A percentile compares a stretch with the other conserved stretches of the same genome.
Evolutionary conservation across 2,888 invertebrate species (phyloP).

Genomic region (Drosophila mimetica): DNA sequence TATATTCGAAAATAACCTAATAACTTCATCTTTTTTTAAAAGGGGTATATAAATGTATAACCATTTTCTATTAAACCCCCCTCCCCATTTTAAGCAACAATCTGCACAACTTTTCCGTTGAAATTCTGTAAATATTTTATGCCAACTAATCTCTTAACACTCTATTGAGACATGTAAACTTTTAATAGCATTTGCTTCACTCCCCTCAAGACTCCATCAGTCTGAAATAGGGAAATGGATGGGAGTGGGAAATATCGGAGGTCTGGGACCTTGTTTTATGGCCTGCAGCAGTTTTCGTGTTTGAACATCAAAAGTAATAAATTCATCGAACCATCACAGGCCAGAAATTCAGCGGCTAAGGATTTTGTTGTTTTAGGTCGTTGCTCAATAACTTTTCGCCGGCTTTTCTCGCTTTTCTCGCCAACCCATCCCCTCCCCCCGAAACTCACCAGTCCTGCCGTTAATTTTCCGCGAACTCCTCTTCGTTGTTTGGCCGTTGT

Average conservation of each 20-base stretch:
- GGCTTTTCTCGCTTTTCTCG: neutral
- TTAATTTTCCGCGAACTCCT: constrained; percentile 53
- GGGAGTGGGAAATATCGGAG: neutral
- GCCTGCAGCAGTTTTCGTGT: constrained; percentile 79
- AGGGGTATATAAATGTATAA: no score
- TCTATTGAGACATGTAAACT: constrained; percentile 80
- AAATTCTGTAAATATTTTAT: constrained; percentile 68
- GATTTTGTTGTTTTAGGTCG: constrained; percentile 62
- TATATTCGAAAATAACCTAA: no score
- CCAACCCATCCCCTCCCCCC: neutral
- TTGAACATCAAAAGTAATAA: constrained; percentile 80
- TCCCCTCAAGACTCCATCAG: constrained; percentile 31
- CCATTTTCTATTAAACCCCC: no score
- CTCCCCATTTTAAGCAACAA: no score
- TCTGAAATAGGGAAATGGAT: constrained; percentile 6
- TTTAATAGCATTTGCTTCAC: constrained; percentile 76
- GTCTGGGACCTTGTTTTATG: constrained; percentile 64
- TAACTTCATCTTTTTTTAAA: no score
- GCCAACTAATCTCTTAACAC: constrained; percentile 79
- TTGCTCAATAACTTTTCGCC: constrained; percentile 79
- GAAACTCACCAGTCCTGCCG: constrained; percentile 20
- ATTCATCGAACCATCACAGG: constrained; percentile 81
- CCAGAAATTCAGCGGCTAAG: constrained; percentile 49
- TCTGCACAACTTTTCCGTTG: constrained; percentile 47
- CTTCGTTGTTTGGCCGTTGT: constrained; percentile 21